Percentiles rank a stretch among this genome's conserved stretches.
phyloP scores from a whole-genome alignment of 2,888 invertebrate species.

The Dryomyza anilis region DNA sequence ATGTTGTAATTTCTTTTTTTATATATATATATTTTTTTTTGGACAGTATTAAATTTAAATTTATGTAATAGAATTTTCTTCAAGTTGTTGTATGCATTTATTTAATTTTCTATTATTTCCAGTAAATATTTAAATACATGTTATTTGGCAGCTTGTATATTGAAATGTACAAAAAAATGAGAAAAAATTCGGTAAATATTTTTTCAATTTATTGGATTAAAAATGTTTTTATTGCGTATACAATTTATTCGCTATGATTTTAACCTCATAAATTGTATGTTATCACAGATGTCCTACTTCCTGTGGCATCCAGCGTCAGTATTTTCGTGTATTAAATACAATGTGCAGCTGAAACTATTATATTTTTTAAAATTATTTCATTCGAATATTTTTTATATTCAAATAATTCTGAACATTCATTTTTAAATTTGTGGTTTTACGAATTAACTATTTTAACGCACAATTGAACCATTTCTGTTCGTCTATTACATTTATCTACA shows the following conservation, averaged over 20 bases:
- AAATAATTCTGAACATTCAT: neutral
- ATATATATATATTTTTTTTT: too few relatives aligned
- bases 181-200: neutral
- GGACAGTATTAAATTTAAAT: too few relatives aligned
- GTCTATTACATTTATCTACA: too few relatives aligned
- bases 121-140: neutral
- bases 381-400: neutral
- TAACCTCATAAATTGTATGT: constrained; percentile 23
- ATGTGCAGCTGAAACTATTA: constrained; percentile 7
- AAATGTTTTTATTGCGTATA: neutral
- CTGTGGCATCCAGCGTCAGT: constrained; percentile 13
- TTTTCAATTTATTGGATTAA: neutral
- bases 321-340: constrained; percentile 1
- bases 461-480: neutral
- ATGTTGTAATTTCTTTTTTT: too few relatives aligned
- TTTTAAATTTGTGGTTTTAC: neutral
- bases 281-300: constrained; percentile 23
- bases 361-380: neutral
- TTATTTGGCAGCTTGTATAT: neutral
- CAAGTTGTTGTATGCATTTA: too few relatives aligned
- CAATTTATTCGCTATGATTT: constrained; percentile 13
- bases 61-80: too few relatives aligned
- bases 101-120: neutral
- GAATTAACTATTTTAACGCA: constrained; percentile 1
- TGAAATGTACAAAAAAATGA: neutral